These are phyloP conservation scores for Drosophila silvestris DNA, from an alignment of 2,888 invertebrate species.

Conservation along the genomic window DNA sequence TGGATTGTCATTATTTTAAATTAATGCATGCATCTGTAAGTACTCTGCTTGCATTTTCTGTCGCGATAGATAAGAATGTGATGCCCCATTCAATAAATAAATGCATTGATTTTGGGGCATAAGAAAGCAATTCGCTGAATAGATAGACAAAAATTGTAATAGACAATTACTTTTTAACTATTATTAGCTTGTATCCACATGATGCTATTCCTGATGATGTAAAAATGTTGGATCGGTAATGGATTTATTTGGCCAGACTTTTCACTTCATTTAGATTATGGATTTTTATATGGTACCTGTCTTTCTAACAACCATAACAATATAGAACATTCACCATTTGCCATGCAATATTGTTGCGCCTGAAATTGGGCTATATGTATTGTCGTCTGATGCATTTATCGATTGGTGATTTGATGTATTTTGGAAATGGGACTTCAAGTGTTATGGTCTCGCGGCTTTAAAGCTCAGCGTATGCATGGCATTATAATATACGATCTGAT, in stretches of 20 bases:
- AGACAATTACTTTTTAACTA: background rate
- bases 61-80: background rate
- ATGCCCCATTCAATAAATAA: background rate
- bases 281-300: background rate
- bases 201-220: background rate
- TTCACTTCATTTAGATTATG: background rate
- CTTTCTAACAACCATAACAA: background rate
- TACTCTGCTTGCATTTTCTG: background rate
- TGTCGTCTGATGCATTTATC: slow-evolving; percentile 28
- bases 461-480: slow-evolving; percentile 38
- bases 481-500: slow-evolving; percentile 31
- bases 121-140: background rate
- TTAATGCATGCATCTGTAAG: background rate
- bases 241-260: background rate
- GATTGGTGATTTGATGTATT: slow-evolving; percentile 36
- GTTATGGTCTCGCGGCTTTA: slow-evolving; percentile 40
- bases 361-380: slow-evolving; percentile 36
- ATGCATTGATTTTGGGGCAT: background rate
- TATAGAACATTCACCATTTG: slow-evolving; percentile 10
- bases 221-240: background rate
- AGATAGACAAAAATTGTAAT: background rate
- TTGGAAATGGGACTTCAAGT: slow-evolving; percentile 36
- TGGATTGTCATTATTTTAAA: background rate
- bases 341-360: slow-evolving; percentile 12
- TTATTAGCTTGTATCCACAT: background rate